Evolutionary conservation across 1,140 invertebrate species (phyloP).

Genomic region (Ceratitis capitata): DNA sequence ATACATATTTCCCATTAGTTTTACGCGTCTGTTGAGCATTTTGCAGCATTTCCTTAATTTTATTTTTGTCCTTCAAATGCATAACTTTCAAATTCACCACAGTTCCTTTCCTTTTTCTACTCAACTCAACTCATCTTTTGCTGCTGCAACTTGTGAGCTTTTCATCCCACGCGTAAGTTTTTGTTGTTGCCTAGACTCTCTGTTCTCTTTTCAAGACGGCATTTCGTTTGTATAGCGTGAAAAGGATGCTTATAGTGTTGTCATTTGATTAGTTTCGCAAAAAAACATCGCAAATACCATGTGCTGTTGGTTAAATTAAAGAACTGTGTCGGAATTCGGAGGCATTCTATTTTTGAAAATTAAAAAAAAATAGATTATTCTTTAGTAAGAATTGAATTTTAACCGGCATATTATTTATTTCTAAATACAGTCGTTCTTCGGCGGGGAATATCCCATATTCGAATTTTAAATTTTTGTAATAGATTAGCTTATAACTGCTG

Average conservation of each 20-base stretch:
- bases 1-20: no score
- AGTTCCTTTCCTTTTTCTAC: neutral
- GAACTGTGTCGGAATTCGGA: neutral
- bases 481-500: no score
- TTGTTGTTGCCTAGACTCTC: neutral
- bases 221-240: neutral
- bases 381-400: no score
- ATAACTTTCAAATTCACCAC: neutral
- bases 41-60: neutral
- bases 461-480: no score
- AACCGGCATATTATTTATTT: no score
- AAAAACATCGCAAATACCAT: constrained; percentile 29
- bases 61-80: neutral
- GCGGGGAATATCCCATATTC: no score
- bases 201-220: neutral
- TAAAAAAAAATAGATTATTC: neutral
- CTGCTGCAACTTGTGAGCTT: neutral
- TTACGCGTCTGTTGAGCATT: neutral
- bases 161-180: neutral
- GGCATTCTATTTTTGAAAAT: neutral
- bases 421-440: no score
- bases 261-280: neutral
- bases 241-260: neutral
- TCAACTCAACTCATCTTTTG: no score
- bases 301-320: neutral